phyloP scores from a whole-genome alignment of 2,113 vertebrate genomes.

The Ctenodactylus gundi region DNA sequence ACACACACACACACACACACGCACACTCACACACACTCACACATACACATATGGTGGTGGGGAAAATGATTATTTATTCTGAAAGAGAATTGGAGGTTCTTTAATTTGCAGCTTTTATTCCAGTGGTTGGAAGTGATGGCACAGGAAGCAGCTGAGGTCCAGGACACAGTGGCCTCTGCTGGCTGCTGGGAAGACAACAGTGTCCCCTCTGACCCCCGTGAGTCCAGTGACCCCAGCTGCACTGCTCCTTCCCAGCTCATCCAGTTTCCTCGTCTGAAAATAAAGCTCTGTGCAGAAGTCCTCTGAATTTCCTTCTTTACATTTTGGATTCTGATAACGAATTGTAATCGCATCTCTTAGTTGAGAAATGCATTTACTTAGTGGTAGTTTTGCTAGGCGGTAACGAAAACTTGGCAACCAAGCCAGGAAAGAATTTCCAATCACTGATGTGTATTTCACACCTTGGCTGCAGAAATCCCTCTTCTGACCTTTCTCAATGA shows the following conservation, averaged over 20 bases:
- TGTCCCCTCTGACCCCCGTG: background rate
- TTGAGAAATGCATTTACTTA: conserved; percentile 20
- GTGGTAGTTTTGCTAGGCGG: background rate
- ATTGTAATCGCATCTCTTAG: background rate
- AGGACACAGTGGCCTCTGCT: background rate
- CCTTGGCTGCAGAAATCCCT: background rate
- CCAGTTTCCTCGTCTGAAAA: background rate
- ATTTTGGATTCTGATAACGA: background rate
- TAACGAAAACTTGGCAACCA: background rate
- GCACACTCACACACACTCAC: too few species aligned
- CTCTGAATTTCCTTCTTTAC: background rate
- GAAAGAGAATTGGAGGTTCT: background rate
- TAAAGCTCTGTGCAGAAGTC: background rate
- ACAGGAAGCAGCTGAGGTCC: fast-evolving
- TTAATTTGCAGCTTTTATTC: background rate
- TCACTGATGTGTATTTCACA: background rate
- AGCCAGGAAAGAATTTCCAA: background rate
- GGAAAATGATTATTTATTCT: conserved; percentile 1
- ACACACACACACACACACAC: too few species aligned
- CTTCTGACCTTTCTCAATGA: background rate
- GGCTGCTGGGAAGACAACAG: fast-evolving
- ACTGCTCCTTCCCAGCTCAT: background rate
- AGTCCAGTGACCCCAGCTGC: background rate
- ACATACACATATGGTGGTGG: too few species aligned
- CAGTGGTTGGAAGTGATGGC: background rate